phyloP scores from a whole-genome alignment of 1,140 invertebrate genomes.

The Achroia grisella region DNA sequence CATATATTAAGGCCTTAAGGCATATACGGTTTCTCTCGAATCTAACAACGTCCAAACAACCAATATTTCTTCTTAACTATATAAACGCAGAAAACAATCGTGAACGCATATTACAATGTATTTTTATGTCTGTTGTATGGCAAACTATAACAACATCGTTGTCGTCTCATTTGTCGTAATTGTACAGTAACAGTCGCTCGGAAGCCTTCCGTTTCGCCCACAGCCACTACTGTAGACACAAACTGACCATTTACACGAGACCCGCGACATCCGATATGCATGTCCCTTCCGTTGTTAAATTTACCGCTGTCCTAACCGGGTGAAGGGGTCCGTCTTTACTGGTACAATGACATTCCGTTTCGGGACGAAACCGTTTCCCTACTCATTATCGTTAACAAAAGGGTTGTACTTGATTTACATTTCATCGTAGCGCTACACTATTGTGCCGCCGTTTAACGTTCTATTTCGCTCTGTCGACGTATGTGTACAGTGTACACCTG shows the following conservation, averaged over 20 bases:
- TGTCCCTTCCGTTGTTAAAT: constrained; percentile 7
- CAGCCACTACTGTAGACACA: constrained; percentile 10
- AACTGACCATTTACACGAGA: constrained; percentile 21
- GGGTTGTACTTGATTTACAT: constrained; percentile 37
- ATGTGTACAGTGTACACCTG: not conserved
- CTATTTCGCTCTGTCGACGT: constrained; percentile 2
- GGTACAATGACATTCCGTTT: constrained; percentile 27
- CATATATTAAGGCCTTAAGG: too few species aligned
- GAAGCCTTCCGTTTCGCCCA: constrained; percentile 22
- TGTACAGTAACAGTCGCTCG: constrained; percentile 28
- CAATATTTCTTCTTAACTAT: too few species aligned
- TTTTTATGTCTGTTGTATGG: too few species aligned
- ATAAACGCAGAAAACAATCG: too few species aligned
- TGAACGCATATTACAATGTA: too few species aligned
- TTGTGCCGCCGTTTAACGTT: constrained; percentile 8
- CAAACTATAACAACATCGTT: not conserved
- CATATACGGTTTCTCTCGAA: too few species aligned
- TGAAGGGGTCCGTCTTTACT: constrained; percentile 13
- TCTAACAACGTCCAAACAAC: too few species aligned
- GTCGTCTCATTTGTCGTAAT: constrained; percentile 21
- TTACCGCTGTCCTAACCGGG: constrained; percentile 3
- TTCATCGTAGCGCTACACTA: constrained; percentile 24
- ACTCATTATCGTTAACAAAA: constrained; percentile 40
- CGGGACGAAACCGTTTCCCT: constrained; percentile 23
- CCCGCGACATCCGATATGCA: constrained; percentile 13